These are phyloP conservation scores for Polypterus senegalus DNA, from an alignment of 2,113 vertebrate species.

Conservation along the genomic window DNA sequence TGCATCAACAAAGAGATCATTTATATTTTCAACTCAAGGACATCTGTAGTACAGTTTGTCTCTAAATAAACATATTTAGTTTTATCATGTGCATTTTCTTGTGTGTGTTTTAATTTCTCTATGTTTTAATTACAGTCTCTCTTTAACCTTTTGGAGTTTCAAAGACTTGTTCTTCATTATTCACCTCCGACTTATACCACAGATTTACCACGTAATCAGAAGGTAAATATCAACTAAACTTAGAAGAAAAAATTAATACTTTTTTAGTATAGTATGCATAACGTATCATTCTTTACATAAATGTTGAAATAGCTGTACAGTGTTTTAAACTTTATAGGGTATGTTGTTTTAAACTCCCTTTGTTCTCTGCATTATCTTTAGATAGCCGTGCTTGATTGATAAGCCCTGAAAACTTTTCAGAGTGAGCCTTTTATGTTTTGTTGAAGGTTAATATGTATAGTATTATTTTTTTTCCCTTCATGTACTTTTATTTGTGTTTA, in stretches of 20 bases:
- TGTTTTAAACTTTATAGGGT: too few relatives aligned
- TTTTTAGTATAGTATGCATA: not conserved
- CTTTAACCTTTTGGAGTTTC: slow-evolving; percentile 83
- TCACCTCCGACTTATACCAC: slow-evolving; percentile 74
- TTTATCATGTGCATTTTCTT: not conserved
- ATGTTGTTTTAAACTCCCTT: too few relatives aligned
- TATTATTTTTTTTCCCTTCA: not conserved
- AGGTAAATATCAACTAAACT: slow-evolving; percentile 51
- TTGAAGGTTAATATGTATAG: not conserved
- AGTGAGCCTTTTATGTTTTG: not conserved
- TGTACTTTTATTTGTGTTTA: slow-evolving; percentile 18
- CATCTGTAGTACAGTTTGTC: not conserved
- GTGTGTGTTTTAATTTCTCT: not conserved
- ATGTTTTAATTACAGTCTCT: slow-evolving; percentile 49
- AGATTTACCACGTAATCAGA: slow-evolving; percentile 88
- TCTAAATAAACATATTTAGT: too few relatives aligned
- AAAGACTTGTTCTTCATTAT: slow-evolving; percentile 90
- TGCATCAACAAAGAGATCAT: too few relatives aligned
- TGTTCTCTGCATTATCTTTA: too few relatives aligned
- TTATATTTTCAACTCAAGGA: too few relatives aligned
- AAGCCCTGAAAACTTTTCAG: too few relatives aligned
- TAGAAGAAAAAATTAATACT: not conserved
- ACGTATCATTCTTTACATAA: not conserved
- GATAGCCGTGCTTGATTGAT: too few relatives aligned
- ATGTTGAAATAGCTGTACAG: too few relatives aligned